Base-by-base conservation (phyloP, 1,140 invertebrate species). In the Dendroctonus valens region DNA sequence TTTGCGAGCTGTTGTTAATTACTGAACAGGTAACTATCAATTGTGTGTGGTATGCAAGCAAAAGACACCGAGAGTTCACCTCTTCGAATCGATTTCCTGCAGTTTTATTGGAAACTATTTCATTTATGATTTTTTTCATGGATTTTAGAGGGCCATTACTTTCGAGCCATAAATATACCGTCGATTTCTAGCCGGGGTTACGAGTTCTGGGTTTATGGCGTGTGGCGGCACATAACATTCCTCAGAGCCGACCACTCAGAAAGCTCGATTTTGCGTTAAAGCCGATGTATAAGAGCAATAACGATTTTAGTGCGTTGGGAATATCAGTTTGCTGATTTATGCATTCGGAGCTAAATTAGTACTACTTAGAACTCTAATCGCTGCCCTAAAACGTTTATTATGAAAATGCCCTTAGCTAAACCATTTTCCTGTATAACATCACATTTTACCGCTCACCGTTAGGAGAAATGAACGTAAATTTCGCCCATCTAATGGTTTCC, bases 141-240 rank as follows among this genome's bases (percentile, higher is more conserved):
- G 50, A 52, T 52, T 52, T 52, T 52, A 52, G 50, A 52, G 26
- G 26, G 50, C 50, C n/a, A 52, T 52, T 52, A 52, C 26, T 52
- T 26, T 52, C n/a, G 50, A 26, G 50, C 50, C 50, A 26, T 52
- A 52, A 52, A 52, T 52, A 52, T 52, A 52, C 12, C 50, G 50
- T 52, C 50, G 26, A 14, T 52, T 52, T 52, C 50, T 52, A 26
- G 15, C 50, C 12, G 9, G 26, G 50, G 8, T 26, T 48, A 48
- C 14, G 46, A 48, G 46, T 14, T 11, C 46, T 14, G 46, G 46
- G 46, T 52, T 52, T 52, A 52, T 52, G 50, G 50, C 50, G 50
- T 52, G 50, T 26, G 50, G 50, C 50, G 50, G 50, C 50, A 26
- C 26, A 52, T n/a, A 52, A 52, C 50, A 52, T 52, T 52, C 50